Base-by-base conservation (phyloP, 2,113 vertebrate species). In the Propithecus coquereli region DNA sequence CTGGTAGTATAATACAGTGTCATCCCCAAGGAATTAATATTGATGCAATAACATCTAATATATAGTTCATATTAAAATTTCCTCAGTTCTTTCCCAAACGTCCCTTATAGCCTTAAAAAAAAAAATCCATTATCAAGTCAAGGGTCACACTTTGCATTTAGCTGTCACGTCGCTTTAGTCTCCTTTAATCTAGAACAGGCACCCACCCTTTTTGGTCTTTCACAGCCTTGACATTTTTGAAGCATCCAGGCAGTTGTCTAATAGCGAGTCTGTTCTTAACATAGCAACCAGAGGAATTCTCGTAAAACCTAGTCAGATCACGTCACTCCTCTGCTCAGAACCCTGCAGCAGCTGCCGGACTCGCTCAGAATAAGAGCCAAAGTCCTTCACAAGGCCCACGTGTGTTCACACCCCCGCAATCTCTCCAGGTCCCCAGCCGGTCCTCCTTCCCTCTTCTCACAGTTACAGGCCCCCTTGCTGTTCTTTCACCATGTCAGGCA, bases 221-320 rank as follows among this genome's bases (percentile, higher is more conserved):
- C 8, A 59, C 34, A 59, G 37, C 25, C 52, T 59, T 9, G 23
- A 37, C 61, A 47, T 12, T 77, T 82, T 87, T 76, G n/a, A 90
- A 40, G 37, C 20, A 52, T 50, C 68, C 66, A n/a, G 52, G 76
- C 91, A 91, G 63, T 22, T 84, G 91, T 83, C 76, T 63, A 16
- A 32, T 40, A 18, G 23, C 30, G 27, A 18, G 32, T 77, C 87
- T 87, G 68, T 81, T 59, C 40, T 96, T 73, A 87, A 59, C 70
- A 57, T 27, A 94, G 83, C 61, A 87, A 71, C n/a, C 61, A 66
- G 57, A 59, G 54, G 77, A 73, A 88, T 94, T 91, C 45, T 59
- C 83, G 23, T 79, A 82, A 88, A 79, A 57, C 63, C 32, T 5
- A 12, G 2, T n/a, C 13, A 50, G 87, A 91, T 91, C 83, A 63